Percentiles rank a stretch among this genome's conserved stretches.
phyloP scores from a whole-genome alignment of 2,113 vertebrate genomes.

The Amia ocellicauda region DNA sequence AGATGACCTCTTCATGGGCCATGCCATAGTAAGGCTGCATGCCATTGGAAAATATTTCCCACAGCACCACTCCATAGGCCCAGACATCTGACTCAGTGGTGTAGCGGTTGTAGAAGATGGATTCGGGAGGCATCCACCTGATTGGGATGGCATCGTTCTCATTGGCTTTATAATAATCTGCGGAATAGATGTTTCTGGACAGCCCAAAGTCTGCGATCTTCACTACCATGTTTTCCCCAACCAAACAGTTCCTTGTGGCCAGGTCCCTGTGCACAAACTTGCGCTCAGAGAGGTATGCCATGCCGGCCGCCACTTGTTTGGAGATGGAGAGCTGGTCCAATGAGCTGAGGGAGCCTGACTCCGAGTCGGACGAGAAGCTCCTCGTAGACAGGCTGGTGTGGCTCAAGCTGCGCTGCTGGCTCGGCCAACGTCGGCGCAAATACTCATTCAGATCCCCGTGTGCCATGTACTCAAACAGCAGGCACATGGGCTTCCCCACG shows the following conservation, averaged over 20 bases:
- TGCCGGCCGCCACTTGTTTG: conserved; percentile 88
- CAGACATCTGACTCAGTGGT: conserved; percentile 95
- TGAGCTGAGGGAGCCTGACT: conserved; percentile 64
- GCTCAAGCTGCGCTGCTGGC: conserved; percentile 66
- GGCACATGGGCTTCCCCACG: conserved; percentile 94
- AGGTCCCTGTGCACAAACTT: conserved; percentile 96
- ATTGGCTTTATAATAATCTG: conserved; percentile 96
- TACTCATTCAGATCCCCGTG: conserved; percentile 93
- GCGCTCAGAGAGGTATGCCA: conserved; percentile 94
- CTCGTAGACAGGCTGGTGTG: conserved; percentile 53
- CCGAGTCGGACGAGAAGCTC: conserved; percentile 56
- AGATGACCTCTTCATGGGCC: conserved; percentile 97
- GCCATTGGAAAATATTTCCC: conserved; percentile 96
- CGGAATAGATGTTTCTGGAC: conserved; percentile 93
- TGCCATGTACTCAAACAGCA: conserved; percentile 98
- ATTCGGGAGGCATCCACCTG: conserved; percentile 98
- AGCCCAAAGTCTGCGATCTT: conserved; percentile 97
- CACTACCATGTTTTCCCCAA: conserved; percentile 88
- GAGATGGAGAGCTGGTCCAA: conserved; percentile 84
- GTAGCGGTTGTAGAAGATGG: conserved; percentile 98
- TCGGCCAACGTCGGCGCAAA: conserved; percentile 76
- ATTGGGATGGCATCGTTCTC: conserved; percentile 97
- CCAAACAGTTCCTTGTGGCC: conserved; percentile 93
- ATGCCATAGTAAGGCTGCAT: conserved; percentile 98
- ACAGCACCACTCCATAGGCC: conserved; percentile 94